phyloP scores from a whole-genome alignment of 2,113 vertebrate species.

The Mus pahari region DNA sequence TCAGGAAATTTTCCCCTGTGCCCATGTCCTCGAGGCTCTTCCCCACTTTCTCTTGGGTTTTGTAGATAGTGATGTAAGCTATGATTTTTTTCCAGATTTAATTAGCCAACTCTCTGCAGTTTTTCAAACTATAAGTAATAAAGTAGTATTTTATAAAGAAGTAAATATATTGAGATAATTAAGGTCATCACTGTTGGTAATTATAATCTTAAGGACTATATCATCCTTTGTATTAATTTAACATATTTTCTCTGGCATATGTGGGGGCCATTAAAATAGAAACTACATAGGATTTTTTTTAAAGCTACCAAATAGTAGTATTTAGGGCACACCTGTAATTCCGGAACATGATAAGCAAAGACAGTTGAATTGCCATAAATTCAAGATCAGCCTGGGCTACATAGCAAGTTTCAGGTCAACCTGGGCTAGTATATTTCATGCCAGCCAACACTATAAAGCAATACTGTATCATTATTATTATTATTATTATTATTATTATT shows the following conservation, averaged over 20 bases:
- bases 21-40: no score
- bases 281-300: not conserved
- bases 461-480: not conserved
- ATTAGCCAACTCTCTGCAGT: not conserved
- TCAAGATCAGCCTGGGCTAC: not conserved
- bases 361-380: no score
- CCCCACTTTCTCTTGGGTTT: not conserved
- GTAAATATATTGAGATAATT: conserved; percentile 42
- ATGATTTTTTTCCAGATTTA: not conserved
- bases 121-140: not conserved
- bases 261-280: not conserved
- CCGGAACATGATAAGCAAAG: not conserved
- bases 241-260: not conserved
- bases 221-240: not conserved
- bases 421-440: not conserved
- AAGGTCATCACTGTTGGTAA: not conserved
- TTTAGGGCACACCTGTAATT: not conserved
- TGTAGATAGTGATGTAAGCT: not conserved
- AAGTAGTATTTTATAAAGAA: not conserved
- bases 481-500: not conserved
- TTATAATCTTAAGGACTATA: not conserved
- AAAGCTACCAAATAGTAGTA: not conserved
- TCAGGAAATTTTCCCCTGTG: no score
- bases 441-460: not conserved
- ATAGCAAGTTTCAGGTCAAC: not conserved